Conservation (phyloP, 2,797 vertebrate species). For the Bradypus variegatus region DNA sequence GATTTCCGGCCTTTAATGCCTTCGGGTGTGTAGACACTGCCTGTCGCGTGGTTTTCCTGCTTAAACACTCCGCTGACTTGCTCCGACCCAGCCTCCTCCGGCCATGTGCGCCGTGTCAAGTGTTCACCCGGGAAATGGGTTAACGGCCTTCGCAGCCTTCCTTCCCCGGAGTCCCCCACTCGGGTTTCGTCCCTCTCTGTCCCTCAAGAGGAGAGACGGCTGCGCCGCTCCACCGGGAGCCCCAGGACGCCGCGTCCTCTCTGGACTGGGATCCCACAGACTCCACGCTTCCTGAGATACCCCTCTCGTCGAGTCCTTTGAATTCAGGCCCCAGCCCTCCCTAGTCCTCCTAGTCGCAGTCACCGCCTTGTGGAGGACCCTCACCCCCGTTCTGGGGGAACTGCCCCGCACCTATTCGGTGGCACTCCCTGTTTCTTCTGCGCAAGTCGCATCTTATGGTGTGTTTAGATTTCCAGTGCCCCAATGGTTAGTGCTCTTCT, state of each 20-base stretch:
- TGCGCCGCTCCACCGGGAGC: no score
- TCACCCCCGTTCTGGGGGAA: not conserved
- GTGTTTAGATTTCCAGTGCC: not conserved
- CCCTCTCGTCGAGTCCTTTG: not conserved
- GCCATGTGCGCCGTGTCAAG: no score
- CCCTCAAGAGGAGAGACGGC: not conserved
- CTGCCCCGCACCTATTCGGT: not conserved
- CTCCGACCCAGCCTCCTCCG: not conserved
- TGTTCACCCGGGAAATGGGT: no score
- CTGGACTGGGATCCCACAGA: not conserved
- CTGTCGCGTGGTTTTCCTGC: not conserved
- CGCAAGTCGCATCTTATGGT: not conserved
- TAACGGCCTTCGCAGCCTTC: not conserved
- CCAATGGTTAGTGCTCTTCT: not conserved
- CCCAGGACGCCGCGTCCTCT: not conserved
- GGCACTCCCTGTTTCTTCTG: not conserved
- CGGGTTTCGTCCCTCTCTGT: not conserved
- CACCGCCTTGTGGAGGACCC: not conserved
- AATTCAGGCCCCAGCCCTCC: not conserved
- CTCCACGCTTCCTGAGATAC: no score
- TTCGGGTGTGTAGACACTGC: not conserved
- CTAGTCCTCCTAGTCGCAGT: not conserved
- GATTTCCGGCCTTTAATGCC: not conserved
- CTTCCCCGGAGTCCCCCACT: no score
- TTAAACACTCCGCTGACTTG: not conserved